Conservation (phyloP, 2,113 vertebrate species). For the Zootoca vivipara region DNA sequence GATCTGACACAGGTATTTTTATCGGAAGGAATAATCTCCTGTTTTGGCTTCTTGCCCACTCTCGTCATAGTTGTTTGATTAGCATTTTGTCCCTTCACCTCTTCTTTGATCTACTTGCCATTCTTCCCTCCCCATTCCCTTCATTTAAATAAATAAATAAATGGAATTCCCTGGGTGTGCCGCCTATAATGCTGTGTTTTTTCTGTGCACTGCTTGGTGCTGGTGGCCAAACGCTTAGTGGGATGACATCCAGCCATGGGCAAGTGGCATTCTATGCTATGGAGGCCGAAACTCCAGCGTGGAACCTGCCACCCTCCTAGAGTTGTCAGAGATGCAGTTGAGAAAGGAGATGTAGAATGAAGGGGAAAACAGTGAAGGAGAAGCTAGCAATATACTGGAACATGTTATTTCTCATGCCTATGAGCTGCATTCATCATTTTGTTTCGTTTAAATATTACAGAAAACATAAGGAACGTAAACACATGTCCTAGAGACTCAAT, state of each 20-base stretch:
- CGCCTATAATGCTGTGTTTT: no score
- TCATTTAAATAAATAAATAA: no score
- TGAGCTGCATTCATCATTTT: background rate
- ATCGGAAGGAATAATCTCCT: no score
- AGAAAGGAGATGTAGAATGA: background rate
- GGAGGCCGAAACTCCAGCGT: background rate
- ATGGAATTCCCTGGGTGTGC: no score
- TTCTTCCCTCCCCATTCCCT: no score
- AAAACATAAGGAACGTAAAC: rapidly evolving
- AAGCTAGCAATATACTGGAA: background rate
- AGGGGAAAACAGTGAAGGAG: background rate
- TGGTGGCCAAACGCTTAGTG: background rate
- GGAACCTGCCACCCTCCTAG: background rate
- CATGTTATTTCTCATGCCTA: background rate
- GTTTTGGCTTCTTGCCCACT: no score
- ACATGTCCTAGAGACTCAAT: background rate
- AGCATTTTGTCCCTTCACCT: no score
- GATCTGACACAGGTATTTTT: no score
- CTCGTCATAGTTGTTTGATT: no score
- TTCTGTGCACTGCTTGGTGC: background rate
- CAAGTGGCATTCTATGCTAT: background rate
- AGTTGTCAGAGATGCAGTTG: no score
- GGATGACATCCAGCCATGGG: background rate
- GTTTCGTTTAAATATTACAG: background rate
- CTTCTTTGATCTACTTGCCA: no score